These are phyloP conservation scores for Falco biarmicus DNA, from an alignment of 2,797 vertebrate species.

Conservation along the genomic window DNA sequence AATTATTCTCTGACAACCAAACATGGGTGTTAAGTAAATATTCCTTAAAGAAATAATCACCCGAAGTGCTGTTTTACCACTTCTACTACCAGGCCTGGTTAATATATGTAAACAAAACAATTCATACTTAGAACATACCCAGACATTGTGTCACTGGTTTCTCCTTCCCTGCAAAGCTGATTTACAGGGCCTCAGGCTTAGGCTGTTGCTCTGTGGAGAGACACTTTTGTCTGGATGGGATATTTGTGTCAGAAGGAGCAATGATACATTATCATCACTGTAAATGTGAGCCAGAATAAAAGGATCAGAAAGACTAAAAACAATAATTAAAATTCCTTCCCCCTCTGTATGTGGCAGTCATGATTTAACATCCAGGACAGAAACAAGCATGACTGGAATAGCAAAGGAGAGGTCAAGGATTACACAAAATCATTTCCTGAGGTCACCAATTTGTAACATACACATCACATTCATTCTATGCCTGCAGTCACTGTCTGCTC, in stretches of 20 bases:
- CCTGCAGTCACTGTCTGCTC: neutral
- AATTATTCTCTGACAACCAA: conserved; percentile 1
- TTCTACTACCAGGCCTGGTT: neutral
- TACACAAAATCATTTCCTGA: neutral
- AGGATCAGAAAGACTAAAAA: neutral
- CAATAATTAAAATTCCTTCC: neutral
- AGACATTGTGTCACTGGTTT: conserved; percentile 14
- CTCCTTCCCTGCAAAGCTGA: conserved; percentile 8
- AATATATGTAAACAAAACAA: conserved; percentile 37
- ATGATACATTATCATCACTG: neutral
- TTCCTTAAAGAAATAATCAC: neutral
- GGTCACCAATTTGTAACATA: neutral
- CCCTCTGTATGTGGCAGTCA: neutral
- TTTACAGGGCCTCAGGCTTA: conserved; percentile 38
- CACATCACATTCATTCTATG: neutral
- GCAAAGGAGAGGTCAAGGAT: neutral
- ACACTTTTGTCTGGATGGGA: neutral
- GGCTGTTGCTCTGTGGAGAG: neutral
- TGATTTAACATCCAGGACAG: neutral
- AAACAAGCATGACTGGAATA: neutral
- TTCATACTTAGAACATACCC: conserved; percentile 19
- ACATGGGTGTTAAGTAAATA: neutral
- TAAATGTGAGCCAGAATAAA: conserved; percentile 4
- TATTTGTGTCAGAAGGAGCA: conserved; percentile 30
- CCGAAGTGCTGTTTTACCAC: conserved; percentile 1